Conservation (phyloP, 1,140 invertebrate species). For the Teleogryllus occipitalis region DNA sequence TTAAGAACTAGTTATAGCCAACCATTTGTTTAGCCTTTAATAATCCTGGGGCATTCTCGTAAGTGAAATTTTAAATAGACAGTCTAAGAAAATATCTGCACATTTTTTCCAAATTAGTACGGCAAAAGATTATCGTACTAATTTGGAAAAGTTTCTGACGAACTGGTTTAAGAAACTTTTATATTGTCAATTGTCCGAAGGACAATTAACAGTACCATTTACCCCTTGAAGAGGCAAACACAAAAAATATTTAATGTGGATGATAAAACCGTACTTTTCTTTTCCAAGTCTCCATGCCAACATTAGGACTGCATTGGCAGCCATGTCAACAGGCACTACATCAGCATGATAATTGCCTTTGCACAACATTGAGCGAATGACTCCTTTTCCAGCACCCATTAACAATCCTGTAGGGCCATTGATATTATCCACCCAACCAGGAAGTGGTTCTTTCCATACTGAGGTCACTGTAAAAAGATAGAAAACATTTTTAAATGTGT, state of each 20-base stretch:
- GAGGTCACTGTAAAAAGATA: conserved; percentile 24
- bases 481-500: background rate
- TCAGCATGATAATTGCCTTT: conserved; percentile 40
- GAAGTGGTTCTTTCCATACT: conserved; percentile 25
- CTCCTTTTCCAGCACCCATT: conserved; percentile 42
- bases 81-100: too few species aligned
- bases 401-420: conserved; percentile 49
- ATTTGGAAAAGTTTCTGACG: too few species aligned
- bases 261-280: conserved; percentile 13
- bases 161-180: too few species aligned
- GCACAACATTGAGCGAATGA: conserved; percentile 46
- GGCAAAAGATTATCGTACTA: too few species aligned
- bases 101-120: too few species aligned
- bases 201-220: too few species aligned
- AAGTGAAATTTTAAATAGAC: too few species aligned
- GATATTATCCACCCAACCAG: conserved; percentile 56
- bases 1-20: too few species aligned
- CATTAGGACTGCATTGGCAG: conserved; percentile 47
- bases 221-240: too few species aligned
- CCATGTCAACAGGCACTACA: conserved; percentile 50
- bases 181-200: too few species aligned
- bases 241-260: background rate
- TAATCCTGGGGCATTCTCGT: too few species aligned
- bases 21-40: too few species aligned
- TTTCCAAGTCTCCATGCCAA: conserved; percentile 42